Evolutionary conservation across 2,888 invertebrate species (phyloP), one percentile per base, ranked within the genome.

Genomic region (Apeira syringaria): DNA sequence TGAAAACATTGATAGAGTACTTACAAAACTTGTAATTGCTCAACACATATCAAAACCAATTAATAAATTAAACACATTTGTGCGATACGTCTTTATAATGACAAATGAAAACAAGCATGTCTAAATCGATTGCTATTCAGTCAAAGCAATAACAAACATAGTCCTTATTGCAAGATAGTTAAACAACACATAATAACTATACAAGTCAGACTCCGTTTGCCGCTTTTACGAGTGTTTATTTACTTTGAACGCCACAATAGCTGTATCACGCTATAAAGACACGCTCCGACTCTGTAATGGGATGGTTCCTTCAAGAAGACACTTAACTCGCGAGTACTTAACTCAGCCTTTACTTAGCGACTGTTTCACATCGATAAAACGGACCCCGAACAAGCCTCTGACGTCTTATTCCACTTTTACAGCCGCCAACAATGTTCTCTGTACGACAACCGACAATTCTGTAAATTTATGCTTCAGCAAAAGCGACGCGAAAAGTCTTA

Each of bases 351-450:
- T 32, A 33, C 48, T 64, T 64, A 64, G 65, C 64, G 56, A 53
- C 51, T 50, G 49, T 55, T 64, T 58, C 58, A 49, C 55, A 51
- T 58, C 57, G 66, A 70, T 73, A 75, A 69, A 69, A 65, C 54
- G 50, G 42, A 44, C 45, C 47, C 39, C 44, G 37, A 42, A 43
- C 50, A 47, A 46, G 33, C 35, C 43, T 25, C 47, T 64, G 63
- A 75, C 64, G 57, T 73, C 75, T 78, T 60, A 68, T 68, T 78
- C 64, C 59, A 65, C 55, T 61, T 75, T 79, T 72, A 76, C 62
- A 64, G 47, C 67, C 64, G 35, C 55, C 66, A 60, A 79, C 76
- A 75, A 68, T 68, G 77, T 72, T 51, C 40, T 26, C 11, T 24
- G 37, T 44, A 39, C 52, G 65, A 69, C 70, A 71, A 59, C 63